These are phyloP conservation scores for Apolygus lucorum DNA, from an alignment of 1,140 invertebrate genomes.

Conservation along the genomic window DNA sequence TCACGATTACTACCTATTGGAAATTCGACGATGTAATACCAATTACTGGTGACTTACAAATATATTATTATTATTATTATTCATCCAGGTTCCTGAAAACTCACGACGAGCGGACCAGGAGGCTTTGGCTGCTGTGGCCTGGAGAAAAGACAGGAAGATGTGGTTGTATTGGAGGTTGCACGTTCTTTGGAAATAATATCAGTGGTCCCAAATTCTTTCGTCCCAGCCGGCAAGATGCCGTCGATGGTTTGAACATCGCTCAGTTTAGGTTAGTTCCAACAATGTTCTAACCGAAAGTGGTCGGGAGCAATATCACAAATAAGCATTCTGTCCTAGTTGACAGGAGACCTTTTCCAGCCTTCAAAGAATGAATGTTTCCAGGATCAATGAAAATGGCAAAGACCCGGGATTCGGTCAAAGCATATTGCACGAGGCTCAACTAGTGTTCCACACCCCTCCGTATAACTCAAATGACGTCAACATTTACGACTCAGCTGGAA, in stretches of 20 bases:
- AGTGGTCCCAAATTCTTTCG: slow-evolving; percentile 84
- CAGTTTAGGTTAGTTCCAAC: slow-evolving; percentile 54
- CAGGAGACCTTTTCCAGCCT: no score
- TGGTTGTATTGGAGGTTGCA: slow-evolving; percentile 89
- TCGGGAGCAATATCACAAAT: no score
- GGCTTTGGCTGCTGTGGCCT: slow-evolving; percentile 92
- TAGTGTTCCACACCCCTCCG: slow-evolving; percentile 85
- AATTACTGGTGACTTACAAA: no score
- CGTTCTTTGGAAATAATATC: slow-evolving; percentile 83
- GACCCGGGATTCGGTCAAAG: slow-evolving; percentile 87
- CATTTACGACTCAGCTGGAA: slow-evolving; percentile 50
- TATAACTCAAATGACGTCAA: slow-evolving; percentile 71
- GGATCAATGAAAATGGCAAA: slow-evolving; percentile 52
- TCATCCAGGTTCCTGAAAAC: slow-evolving; percentile 71
- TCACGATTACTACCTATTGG: no score
- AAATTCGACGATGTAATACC: no score
- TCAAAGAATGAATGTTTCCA: no score
- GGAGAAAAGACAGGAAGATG: slow-evolving; percentile 65
- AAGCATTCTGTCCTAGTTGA: no score
- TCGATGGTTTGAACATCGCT: slow-evolving; percentile 73
- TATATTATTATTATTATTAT: no score
- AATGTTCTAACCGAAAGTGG: not conserved
- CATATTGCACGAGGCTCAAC: slow-evolving; percentile 72
- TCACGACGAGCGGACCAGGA: slow-evolving; percentile 79
- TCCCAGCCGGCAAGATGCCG: slow-evolving; percentile 65